Conservation (phyloP, 1,140 invertebrate genomes). For the Choristoneura fumiferana region DNA sequence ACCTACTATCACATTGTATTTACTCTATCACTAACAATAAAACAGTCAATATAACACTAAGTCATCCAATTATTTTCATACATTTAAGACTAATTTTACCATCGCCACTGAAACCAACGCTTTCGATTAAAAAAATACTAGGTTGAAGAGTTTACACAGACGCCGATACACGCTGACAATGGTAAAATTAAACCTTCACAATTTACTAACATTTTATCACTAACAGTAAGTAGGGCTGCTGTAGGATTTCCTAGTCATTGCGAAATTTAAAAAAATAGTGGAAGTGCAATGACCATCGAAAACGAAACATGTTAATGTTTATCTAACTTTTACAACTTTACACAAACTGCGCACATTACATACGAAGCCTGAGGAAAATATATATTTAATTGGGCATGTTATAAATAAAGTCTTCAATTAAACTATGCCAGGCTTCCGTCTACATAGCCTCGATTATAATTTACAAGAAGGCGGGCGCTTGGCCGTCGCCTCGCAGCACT, state of each 20-base stretch:
- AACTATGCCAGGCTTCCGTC: slow-evolving; percentile 34
- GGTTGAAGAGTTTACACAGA: neutral
- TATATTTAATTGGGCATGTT: slow-evolving; percentile 43
- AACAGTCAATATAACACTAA: slow-evolving; percentile 61
- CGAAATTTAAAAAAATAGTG: slow-evolving; percentile 41
- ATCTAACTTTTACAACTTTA: slow-evolving; percentile 39
- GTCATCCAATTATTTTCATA: slow-evolving; percentile 29
- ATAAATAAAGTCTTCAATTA: slow-evolving; percentile 45
- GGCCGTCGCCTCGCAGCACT: neutral
- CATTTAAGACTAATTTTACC: slow-evolving; percentile 16
- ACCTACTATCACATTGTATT: slow-evolving; percentile 60
- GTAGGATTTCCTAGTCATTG: slow-evolving; percentile 40
- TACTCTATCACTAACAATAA: slow-evolving; percentile 51
- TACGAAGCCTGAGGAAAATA: slow-evolving; percentile 70
- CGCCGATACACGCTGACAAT: neutral
- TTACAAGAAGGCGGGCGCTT: slow-evolving; percentile 32
- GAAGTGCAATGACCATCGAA: slow-evolving; percentile 50
- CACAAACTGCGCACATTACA: slow-evolving; percentile 56
- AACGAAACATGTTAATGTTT: slow-evolving; percentile 42
- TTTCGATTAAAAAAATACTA: neutral
- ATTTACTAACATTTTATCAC: slow-evolving; percentile 20
- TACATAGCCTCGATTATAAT: slow-evolving; percentile 45
- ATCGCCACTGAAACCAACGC: neutral
- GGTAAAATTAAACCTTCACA: slow-evolving; percentile 19
- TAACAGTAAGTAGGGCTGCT: slow-evolving; percentile 58